Evolutionary conservation across 1,140 invertebrate genomes (phyloP), one percentile per base, ranked within the genome.

Genomic region (Thrips palmi): DNA sequence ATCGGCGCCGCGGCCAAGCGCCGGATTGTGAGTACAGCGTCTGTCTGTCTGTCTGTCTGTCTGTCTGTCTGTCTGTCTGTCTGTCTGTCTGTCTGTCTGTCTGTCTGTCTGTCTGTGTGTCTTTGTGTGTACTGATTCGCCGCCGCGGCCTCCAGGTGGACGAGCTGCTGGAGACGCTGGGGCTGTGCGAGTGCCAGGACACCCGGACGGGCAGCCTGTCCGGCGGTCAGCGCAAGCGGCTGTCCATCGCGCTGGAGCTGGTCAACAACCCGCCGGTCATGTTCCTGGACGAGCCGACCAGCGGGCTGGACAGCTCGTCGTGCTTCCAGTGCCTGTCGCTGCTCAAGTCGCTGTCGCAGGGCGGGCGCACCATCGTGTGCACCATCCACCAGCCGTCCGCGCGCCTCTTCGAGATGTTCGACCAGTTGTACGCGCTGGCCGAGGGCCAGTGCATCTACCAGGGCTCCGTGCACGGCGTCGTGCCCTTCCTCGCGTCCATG

Each of bases 301-400:
- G 84, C 48, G 86, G 86, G 20, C 56, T 92, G 40, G 86, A 92
- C 57, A 87, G 80, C 47, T 72, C 77, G 4, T 73, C 81, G 2
- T 85, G 82, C 41, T 76, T 77, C 39, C 84, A 88, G 44, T 85
- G 85, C 43, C 65, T 92, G 20, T 55, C 64, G 4, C 53, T 84
- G 20, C 55, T 86, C 21, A 77, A 84, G 55, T 69, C 71, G 31
- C 57, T 93, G 20, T 80, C 85, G 0, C 59, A 68, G 15, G 74
- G 78, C 33, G 83, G 84, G 1, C 62, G 80, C 32, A 86, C 80
- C 0, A 70, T 89, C 7, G 67, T 88, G 3, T 83, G 80, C 39
- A 87, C 80, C 4, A 88, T 94, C 49, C 89, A 93, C 59, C 89
- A 94, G 51, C 88, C 88, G 0, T 87, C 79, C 41, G 82, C 83